Conservation (phyloP, 2,113 vertebrate genomes). For the Thermophis baileyi region DNA sequence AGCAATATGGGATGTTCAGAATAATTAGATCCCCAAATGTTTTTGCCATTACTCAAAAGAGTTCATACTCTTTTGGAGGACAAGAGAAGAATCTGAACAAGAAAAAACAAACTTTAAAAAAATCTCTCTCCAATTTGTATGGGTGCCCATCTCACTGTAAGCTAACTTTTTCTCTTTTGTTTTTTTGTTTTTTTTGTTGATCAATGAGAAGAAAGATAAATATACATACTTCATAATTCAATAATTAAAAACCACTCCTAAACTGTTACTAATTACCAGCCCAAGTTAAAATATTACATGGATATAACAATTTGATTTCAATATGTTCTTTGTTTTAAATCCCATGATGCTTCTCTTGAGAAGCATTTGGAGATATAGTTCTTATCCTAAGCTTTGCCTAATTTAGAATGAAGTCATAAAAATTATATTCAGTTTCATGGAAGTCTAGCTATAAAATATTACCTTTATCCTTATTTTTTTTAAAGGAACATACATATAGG, state of each 20-base stretch:
- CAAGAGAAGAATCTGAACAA: neutral
- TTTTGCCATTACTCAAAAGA: neutral
- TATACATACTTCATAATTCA: neutral
- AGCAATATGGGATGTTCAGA: neutral
- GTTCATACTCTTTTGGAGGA: neutral
- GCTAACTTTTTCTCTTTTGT: neutral
- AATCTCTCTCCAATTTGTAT: neutral
- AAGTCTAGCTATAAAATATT: neutral
- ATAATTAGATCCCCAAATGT: neutral
- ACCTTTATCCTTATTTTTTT: neutral
- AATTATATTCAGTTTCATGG: neutral
- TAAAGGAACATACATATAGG: neutral
- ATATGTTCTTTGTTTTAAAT: neutral
- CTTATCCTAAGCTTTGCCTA: neutral
- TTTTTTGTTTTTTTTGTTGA: neutral
- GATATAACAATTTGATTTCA: neutral
- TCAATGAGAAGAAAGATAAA: neutral
- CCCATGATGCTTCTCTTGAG: neutral
- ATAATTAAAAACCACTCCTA: neutral
- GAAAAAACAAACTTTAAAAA: neutral
- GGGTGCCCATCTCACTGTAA: neutral
- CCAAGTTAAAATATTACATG: neutral
- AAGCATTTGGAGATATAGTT: neutral
- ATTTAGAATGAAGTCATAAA: neutral
- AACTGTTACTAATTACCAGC: neutral